Percentiles rank a stretch among this genome's conserved stretches.
phyloP scores from a whole-genome alignment of 2,113 vertebrate species.

The Erythrocebus patas region DNA sequence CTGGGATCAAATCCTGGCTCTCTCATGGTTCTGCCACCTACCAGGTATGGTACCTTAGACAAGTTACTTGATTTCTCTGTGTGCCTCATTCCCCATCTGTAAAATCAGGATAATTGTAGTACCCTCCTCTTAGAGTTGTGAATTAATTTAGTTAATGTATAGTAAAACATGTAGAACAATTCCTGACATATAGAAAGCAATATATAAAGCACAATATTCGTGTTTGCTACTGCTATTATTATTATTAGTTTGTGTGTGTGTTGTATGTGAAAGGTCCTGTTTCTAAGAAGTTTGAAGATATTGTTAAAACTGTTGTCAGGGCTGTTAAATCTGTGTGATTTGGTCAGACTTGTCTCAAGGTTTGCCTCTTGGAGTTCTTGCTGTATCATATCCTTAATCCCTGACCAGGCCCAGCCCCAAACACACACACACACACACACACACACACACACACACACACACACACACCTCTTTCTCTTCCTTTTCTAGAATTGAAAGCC shows the following conservation, averaged over 20 bases:
- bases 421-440: no score
- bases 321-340: background rate
- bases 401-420: background rate
- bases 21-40: background rate
- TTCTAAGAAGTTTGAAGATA: background rate
- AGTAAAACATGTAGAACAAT: background rate
- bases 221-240: background rate
- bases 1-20: background rate
- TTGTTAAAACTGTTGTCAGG: background rate
- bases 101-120: background rate
- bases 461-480: background rate
- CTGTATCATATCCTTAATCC: background rate
- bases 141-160: conserved; percentile 1
- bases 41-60: background rate
- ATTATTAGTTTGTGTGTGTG: background rate
- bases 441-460: background rate
- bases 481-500: background rate
- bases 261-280: background rate
- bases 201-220: background rate
- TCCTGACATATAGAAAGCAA: background rate
- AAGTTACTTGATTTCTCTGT: background rate
- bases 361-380: background rate
- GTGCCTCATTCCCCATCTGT: background rate
- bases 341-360: background rate
- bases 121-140: background rate